phyloP scores from a whole-genome alignment of 2,888 invertebrate species.

The Dryococelus australis region DNA sequence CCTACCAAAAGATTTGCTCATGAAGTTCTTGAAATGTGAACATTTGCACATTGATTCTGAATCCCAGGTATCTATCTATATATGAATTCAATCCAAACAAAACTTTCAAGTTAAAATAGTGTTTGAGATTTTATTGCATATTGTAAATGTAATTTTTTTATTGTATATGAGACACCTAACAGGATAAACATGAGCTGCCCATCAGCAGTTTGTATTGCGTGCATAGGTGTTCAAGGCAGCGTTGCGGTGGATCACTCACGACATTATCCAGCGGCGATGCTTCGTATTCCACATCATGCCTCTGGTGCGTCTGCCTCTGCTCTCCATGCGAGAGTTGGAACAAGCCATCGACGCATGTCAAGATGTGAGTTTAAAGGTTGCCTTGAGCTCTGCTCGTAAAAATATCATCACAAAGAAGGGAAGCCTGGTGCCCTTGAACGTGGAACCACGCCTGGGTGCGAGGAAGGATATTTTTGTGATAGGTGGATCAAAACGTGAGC shows the following conservation, averaged over 20 bases:
- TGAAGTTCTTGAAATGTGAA: conserved; percentile 83
- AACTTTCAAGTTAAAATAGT: too few relatives aligned
- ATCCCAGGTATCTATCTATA: conserved; percentile 71
- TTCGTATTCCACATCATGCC: conserved; percentile 87
- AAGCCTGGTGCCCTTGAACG: conserved; percentile 76
- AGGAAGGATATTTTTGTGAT: conserved; percentile 88
- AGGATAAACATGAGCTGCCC: too few relatives aligned
- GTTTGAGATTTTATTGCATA: too few relatives aligned
- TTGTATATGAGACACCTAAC: too few relatives aligned
- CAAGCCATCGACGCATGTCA: conserved; percentile 77
- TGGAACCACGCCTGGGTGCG: conserved; percentile 82
- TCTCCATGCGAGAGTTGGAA: conserved; percentile 80
- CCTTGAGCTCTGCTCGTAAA: conserved; percentile 78
- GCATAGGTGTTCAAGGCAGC: conserved; percentile 82
- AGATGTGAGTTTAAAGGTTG: conserved; percentile 79
- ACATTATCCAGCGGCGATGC: conserved; percentile 76
- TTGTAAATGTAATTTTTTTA: too few relatives aligned
- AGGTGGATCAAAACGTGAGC: conserved; percentile 86
- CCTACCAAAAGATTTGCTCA: conserved; percentile 77
- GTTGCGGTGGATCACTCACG: conserved; percentile 85
- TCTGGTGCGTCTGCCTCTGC: conserved; percentile 82
- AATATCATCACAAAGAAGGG: conserved; percentile 75
- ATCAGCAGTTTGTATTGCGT: too few relatives aligned
- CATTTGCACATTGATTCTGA: conserved; percentile 87
- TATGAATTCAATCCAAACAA: too few relatives aligned